phyloP scores from a whole-genome alignment of 2,797 vertebrate species.

The Galagoides demidoff region DNA sequence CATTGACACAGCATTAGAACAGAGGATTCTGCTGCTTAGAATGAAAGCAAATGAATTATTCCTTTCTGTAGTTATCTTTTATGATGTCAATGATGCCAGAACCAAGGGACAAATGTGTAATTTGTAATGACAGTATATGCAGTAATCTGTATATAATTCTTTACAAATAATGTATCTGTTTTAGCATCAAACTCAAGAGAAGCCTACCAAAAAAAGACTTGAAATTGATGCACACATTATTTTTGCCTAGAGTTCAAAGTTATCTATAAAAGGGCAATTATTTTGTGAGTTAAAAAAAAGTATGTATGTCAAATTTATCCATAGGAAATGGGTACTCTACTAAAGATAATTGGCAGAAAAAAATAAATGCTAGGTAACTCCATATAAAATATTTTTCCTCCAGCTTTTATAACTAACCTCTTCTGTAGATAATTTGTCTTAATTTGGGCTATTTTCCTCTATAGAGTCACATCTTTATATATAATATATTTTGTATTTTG shows the following conservation, averaged over 20 bases:
- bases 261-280: slow-evolving; percentile 18
- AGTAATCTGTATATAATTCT: slow-evolving; percentile 36
- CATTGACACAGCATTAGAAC: neutral
- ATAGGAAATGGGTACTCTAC: neutral
- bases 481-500: neutral
- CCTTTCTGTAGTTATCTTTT: neutral
- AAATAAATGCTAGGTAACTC: neutral
- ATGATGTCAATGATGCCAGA: slow-evolving; percentile 35
- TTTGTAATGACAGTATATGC: neutral
- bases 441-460: slow-evolving; percentile 22
- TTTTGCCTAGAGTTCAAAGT: slow-evolving; percentile 35
- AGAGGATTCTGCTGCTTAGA: neutral
- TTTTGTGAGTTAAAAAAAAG: neutral
- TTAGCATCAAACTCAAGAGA: slow-evolving; percentile 46
- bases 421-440: neutral
- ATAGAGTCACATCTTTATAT: neutral
- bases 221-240: slow-evolving; percentile 30
- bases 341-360: slow-evolving; percentile 41
- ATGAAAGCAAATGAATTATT: slow-evolving; percentile 48
- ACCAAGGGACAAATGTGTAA: slow-evolving; percentile 10
- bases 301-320: neutral
- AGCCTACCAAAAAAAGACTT: neutral
- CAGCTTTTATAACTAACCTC: neutral
- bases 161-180: slow-evolving; percentile 47
- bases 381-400: neutral